Evolutionary conservation across 2,113 vertebrate genomes (phyloP).

Genomic region (Todiramphus chloris): DNA sequence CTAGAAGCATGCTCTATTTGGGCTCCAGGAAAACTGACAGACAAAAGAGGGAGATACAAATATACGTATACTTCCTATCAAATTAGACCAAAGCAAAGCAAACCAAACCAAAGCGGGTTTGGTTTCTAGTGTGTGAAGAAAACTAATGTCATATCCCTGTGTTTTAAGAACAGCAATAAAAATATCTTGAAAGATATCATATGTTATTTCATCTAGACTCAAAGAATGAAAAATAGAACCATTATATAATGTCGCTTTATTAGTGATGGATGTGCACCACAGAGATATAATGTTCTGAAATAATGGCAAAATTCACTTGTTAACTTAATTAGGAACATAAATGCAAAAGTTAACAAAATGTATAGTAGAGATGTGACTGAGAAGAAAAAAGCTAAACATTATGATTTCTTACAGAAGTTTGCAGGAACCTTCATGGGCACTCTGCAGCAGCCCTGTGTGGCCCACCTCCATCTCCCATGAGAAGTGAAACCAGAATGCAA

Average conservation of each 20-base stretch:
- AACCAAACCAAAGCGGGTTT: slow-evolving; percentile 21
- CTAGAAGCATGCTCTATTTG: background rate
- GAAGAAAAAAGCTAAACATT: background rate
- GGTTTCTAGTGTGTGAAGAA: background rate
- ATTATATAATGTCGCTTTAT: slow-evolving; percentile 42
- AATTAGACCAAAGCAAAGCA: slow-evolving; percentile 13
- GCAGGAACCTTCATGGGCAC: background rate
- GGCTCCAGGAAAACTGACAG: background rate
- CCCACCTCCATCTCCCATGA: background rate
- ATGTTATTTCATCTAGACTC: slow-evolving; percentile 59
- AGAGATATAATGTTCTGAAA: slow-evolving; percentile 39
- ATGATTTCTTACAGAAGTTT: background rate
- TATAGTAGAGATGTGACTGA: background rate
- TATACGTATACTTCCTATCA: background rate
- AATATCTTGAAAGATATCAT: slow-evolving; percentile 21
- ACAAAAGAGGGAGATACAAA: slow-evolving; percentile 36
- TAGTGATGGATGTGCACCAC: slow-evolving; percentile 19
- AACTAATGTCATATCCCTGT: slow-evolving; percentile 13
- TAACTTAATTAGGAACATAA: slow-evolving; percentile 71
- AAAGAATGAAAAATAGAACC: slow-evolving; percentile 52
- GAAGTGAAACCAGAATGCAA: background rate
- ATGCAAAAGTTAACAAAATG: slow-evolving; percentile 27
- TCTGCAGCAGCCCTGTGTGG: background rate
- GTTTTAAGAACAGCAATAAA: slow-evolving; percentile 39
- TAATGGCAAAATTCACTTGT: slow-evolving; percentile 47